Evolutionary conservation across 2,797 vertebrate genomes (phyloP), one percentile per base, ranked within the genome.

Genomic region (Pterois miles): DNA sequence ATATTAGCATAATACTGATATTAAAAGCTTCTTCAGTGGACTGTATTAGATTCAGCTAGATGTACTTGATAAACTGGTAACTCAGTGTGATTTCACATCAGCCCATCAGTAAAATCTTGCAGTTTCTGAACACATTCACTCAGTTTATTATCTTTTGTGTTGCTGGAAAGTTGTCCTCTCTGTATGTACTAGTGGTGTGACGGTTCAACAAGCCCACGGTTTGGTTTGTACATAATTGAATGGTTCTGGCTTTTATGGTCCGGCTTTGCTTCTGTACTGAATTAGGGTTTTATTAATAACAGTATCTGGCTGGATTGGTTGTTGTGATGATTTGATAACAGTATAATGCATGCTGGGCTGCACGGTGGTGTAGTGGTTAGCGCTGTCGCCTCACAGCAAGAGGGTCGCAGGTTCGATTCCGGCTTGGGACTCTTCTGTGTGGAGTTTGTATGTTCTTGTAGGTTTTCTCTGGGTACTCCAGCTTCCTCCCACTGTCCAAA

Each of bases 41-140:
- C 8, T 71, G 52, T n/a, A 14, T 34, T 36, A 40, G 1, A 65
- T 74, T 78, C 10, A 46, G 64, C 8, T 6, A 25, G 23, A 23
- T 66, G 33, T 33, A 25, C 20, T 10, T 62, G 18, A 74, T 48
- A n/a, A 65, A 14, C 1, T 34, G 48, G 14, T 0, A 56, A 9
- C 60, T 62, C 7, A 67, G 70, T 53, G 12, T 23, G 46, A 82
- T 70, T 57, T 74, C 12, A 76, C 4, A 0, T 48, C n/a, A 58
- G 33, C 13, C 13, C 20, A 43, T 34, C 65, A 36, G 16, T 14
- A 57, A 73, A 59, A 27, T 54, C 31, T 13, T 12, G 8, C 36
- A 29, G 11, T 33, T 46, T 54, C 31, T 12, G 66, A 36, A 48
- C 38, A 13, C 23, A 13, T 25, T 31, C 14, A n/a, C 25, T 6